Base-by-base conservation (phyloP, 1,140 invertebrate species). In the Calliopsis andreniformis region DNA sequence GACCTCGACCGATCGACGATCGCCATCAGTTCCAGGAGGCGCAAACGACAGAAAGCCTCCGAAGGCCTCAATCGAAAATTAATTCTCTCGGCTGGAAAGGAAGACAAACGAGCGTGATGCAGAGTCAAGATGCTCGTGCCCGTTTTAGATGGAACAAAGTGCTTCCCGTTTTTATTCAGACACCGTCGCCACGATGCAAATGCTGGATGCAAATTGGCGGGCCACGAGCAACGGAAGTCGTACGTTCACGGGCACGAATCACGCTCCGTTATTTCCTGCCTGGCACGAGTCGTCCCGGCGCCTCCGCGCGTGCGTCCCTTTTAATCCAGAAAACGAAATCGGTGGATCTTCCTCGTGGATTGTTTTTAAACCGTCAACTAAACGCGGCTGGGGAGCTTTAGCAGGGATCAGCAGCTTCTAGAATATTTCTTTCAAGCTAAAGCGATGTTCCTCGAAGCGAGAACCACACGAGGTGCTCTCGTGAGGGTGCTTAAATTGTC, bases 181-280 rank as follows among this genome's bases (percentile, higher is more conserved):
- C 58, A 55, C 67, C 79, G 82, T 85, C 84, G 78, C 58, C 78
- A 76, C 67, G 70, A 84, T 80, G 84, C 78, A 76, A 86, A 85
- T 78, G 77, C 42, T 42, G 25, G 62, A 86, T 85, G 84, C 68
- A 86, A 85, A 85, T n/a, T 80, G 70, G 39, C 53, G 69, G 6
- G 39, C 28, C 45, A 51, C 63, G 39, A 42, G 56, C 59, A 73
- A 79, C 87, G 90, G 90, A 91, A 91, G 86, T 86, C 79, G 83
- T 82, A 64, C 76, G 85, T 84, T 86, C 80, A 80, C 80, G 67
- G 56, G 43, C 66, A 79, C 66, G 63, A 73, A 83, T 84, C 78
- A 67, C 69, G 83, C 87, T 79, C 89, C 89, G 90, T 90, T 91
- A 90, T 87, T 90, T 91, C 89, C 89, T 87, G 87, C 76, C 79